Evolutionary conservation across 2,113 vertebrate species (phyloP).

Genomic region (Parotia lawesii): DNA sequence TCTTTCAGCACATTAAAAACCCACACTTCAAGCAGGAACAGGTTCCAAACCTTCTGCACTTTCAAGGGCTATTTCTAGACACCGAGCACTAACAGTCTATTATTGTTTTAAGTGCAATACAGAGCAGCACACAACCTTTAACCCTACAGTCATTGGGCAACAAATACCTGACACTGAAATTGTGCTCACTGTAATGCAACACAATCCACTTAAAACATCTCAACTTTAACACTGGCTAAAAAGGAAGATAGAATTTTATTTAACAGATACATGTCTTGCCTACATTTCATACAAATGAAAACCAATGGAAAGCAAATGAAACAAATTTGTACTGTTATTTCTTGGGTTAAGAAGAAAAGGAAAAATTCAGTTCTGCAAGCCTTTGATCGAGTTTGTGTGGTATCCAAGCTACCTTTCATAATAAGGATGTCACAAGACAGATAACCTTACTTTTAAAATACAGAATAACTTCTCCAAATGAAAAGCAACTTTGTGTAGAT

Average conservation of each 20-base stretch:
- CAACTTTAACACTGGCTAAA: background rate
- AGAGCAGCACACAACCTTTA: constrained; percentile 14
- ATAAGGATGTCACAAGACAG: background rate
- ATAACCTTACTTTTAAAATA: background rate
- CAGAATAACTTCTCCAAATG: background rate
- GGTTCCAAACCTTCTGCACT: background rate
- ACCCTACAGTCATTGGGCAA: background rate
- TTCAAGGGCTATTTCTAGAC: constrained; percentile 33
- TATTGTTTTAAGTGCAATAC: background rate
- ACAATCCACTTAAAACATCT: background rate
- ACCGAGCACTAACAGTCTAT: background rate
- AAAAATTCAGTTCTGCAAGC: background rate
- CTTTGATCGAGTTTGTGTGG: background rate
- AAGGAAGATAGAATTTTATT: background rate
- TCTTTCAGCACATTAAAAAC: constrained; percentile 29
- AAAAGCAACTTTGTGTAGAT: background rate
- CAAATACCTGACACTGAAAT: background rate
- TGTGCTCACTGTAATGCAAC: background rate
- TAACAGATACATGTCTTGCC: background rate
- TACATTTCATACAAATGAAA: background rate
- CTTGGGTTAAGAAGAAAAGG: background rate
- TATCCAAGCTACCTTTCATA: background rate
- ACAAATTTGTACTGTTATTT: background rate
- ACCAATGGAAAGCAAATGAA: background rate
- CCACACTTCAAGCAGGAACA: constrained; percentile 15